phyloP scores from a whole-genome alignment of 2,113 vertebrate species.

The Acanthochromis polyacanthus region DNA sequence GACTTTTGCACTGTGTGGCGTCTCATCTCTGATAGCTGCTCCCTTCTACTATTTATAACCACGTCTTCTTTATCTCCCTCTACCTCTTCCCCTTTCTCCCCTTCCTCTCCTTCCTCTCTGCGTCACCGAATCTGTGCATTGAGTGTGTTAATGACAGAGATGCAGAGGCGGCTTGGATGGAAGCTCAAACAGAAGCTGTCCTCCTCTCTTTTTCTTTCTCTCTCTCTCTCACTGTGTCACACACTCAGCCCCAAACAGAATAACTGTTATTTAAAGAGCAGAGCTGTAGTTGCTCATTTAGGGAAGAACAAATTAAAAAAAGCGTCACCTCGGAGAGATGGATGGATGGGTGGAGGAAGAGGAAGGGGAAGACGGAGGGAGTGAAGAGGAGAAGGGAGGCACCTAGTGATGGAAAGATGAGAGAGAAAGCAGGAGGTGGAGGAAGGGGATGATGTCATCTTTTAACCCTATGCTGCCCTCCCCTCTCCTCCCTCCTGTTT shows the following conservation, averaged over 20 bases:
- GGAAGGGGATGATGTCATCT: slow-evolving; percentile 78
- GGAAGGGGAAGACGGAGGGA: slow-evolving; percentile 43
- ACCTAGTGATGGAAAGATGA: slow-evolving; percentile 59
- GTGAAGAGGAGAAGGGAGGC: slow-evolving; percentile 54
- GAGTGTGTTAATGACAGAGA: slow-evolving; percentile 63
- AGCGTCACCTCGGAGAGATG: slow-evolving; percentile 45
- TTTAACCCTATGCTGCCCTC: slow-evolving; percentile 70
- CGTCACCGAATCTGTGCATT: slow-evolving; percentile 63
- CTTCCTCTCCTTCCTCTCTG: slow-evolving; percentile 47
- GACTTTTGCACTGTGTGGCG: slow-evolving; percentile 42
- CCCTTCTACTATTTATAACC: slow-evolving; percentile 60
- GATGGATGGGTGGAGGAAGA: slow-evolving; percentile 45
- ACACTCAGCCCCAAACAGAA: slow-evolving; percentile 65
- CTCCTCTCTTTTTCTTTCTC: slow-evolving; percentile 30
- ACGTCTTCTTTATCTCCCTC: slow-evolving; percentile 54
- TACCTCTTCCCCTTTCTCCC: slow-evolving; percentile 28
- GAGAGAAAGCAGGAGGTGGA: slow-evolving; percentile 49
- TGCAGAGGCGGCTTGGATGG: slow-evolving; percentile 72
- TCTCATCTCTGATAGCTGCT: slow-evolving; percentile 38
- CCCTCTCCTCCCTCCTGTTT: slow-evolving; percentile 54
- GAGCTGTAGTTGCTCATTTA: slow-evolving; percentile 64
- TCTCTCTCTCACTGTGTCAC: slow-evolving; percentile 47
- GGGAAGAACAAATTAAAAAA: background rate
- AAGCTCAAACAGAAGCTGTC: slow-evolving; percentile 68
- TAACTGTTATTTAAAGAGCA: slow-evolving; percentile 76